These are phyloP conservation scores for Tolmerus cingulatus DNA, from an alignment of 2,888 invertebrate species.

Conservation along the genomic window DNA sequence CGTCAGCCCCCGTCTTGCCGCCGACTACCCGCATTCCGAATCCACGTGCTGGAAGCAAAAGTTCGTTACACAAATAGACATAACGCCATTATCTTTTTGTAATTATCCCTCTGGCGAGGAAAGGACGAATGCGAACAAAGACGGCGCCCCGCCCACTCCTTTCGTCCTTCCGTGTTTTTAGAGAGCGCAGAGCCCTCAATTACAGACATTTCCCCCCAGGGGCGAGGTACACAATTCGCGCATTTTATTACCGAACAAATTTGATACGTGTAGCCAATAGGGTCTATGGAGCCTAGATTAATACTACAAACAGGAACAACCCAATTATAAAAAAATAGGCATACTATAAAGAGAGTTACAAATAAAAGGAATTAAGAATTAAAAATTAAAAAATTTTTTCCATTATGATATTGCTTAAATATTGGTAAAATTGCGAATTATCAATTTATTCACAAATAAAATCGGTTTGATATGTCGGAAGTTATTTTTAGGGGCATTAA, in stretches of 20 bases:
- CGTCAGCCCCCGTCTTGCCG: constrained; percentile 86
- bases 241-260: neutral
- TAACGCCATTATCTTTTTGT: constrained; percentile 26
- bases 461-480: too few species aligned
- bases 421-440: too few species aligned
- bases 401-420: too few species aligned
- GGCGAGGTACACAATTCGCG: neutral
- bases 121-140: neutral
- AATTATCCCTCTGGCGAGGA: constrained; percentile 7
- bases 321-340: too few species aligned
- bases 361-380: too few species aligned
- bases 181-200: neutral
- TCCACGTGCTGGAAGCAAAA: constrained; percentile 74
- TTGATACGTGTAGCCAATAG: neutral
- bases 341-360: too few species aligned
- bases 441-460: too few species aligned
- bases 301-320: neutral
- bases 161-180: neutral
- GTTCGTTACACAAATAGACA: constrained; percentile 40
- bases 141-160: neutral
- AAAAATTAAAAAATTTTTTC: too few species aligned
- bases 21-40: constrained; percentile 96
- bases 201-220: neutral
- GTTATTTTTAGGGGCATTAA: too few species aligned
- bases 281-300: neutral